These are phyloP conservation scores for Halictus quadricinctus DNA, from an alignment of 2,888 invertebrate genomes.

Conservation along the genomic window DNA sequence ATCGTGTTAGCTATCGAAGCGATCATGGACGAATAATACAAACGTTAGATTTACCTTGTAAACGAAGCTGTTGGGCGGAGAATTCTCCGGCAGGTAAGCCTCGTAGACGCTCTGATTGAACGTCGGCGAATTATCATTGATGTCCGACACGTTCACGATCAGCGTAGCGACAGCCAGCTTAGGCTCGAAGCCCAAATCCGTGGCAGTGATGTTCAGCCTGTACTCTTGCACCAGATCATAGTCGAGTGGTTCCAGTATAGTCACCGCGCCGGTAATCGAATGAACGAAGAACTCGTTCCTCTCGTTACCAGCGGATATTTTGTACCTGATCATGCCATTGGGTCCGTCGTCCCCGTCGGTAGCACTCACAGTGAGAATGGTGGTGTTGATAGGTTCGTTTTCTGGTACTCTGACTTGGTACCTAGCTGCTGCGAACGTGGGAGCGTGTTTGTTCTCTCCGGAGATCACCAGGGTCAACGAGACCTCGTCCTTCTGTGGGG, in stretches of 20 bases:
- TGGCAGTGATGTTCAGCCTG: slow-evolving; percentile 92
- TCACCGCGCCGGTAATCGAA: slow-evolving; percentile 89
- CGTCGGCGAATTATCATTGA: slow-evolving; percentile 95
- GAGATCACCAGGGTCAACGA: slow-evolving; percentile 90
- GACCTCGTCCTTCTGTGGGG: slow-evolving; percentile 91
- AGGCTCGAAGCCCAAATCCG: slow-evolving; percentile 92
- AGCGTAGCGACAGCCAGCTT: slow-evolving; percentile 90
- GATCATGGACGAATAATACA: no score
- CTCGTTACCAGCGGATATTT: slow-evolving; percentile 92
- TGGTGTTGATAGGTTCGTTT: slow-evolving; percentile 93
- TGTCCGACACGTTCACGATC: slow-evolving; percentile 94
- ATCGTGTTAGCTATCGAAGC: background rate
- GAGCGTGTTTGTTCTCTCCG: slow-evolving; percentile 91
- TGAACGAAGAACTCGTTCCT: slow-evolving; percentile 92
- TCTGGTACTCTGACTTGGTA: slow-evolving; percentile 96
- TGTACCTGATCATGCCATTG: slow-evolving; percentile 94
- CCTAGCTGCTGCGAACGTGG: slow-evolving; percentile 91
- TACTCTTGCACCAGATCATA: slow-evolving; percentile 94
- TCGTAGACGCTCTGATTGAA: slow-evolving; percentile 91
- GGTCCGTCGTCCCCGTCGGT: slow-evolving; percentile 94
- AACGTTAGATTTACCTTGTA: slow-evolving; percentile 44
- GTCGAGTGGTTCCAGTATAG: slow-evolving; percentile 91
- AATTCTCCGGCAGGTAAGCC: slow-evolving; percentile 92
- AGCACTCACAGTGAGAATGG: slow-evolving; percentile 92
- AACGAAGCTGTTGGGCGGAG: slow-evolving; percentile 84